Evolutionary conservation across 2,888 invertebrate genomes (phyloP).

Genomic region (Parnassius mnemosyne): DNA sequence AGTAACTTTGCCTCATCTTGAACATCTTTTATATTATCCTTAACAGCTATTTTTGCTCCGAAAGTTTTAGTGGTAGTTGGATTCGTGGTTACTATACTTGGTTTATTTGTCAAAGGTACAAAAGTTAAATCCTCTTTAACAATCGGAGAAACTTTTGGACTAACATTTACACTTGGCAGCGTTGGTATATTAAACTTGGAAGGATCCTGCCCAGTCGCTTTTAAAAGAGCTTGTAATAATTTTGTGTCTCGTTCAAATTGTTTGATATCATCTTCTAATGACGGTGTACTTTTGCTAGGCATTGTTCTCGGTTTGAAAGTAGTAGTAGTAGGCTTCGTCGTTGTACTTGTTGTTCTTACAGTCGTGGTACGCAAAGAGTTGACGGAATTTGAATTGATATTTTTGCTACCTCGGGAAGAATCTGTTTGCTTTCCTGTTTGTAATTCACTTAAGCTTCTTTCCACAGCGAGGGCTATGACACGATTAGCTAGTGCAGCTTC

Average conservation of each 20-base stretch:
- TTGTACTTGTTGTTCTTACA: conserved; percentile 40
- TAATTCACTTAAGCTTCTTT: conserved; percentile 71
- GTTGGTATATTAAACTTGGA: conserved; percentile 71
- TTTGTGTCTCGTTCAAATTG: conserved; percentile 75
- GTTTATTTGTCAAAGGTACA: conserved; percentile 55
- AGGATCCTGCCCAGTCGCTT: conserved; percentile 73
- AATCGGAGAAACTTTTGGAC: conserved; percentile 47
- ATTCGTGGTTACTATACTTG: conserved; percentile 42
- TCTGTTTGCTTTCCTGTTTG: conserved; percentile 48
- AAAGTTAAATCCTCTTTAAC: conserved; percentile 57
- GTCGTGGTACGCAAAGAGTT: conserved; percentile 49
- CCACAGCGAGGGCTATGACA: conserved; percentile 78
- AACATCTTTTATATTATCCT: conserved; percentile 60
- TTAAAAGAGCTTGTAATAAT: conserved; percentile 67
- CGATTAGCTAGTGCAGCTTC: conserved; percentile 75
- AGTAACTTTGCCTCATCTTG: conserved; percentile 70
- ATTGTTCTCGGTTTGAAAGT: conserved; percentile 42
- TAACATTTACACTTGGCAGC: conserved; percentile 51
- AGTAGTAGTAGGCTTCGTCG: conserved; percentile 38
- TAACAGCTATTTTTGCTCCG: conserved; percentile 65
- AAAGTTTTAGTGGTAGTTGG: conserved; percentile 53
- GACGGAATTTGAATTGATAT: conserved; percentile 35
- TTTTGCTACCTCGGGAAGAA: conserved; percentile 36
- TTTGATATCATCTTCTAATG: conserved; percentile 71
- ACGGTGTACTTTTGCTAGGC: conserved; percentile 48